A percentile compares a stretch with the other conserved stretches of the same genome.
These are phyloP conservation scores for Blera fallax DNA, from an alignment of 2,888 invertebrate species.

Conservation along the genomic window DNA sequence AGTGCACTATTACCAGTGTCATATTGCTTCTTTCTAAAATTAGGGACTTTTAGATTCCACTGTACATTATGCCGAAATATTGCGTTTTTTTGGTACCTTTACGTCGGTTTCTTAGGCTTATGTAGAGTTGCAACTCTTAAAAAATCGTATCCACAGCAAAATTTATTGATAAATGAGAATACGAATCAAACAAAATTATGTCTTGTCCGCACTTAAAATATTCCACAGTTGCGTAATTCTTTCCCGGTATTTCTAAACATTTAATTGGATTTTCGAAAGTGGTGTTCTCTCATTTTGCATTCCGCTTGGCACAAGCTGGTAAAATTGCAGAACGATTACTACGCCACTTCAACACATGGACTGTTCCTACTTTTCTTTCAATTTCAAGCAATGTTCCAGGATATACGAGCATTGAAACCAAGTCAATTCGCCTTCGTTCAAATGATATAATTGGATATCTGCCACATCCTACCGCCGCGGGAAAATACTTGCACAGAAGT, in stretches of 20 bases:
- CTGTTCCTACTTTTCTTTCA: background rate
- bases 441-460: constrained; percentile 54
- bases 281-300: background rate
- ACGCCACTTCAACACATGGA: constrained; percentile 25
- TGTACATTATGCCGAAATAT: no score
- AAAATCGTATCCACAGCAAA: no score
- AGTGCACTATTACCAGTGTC: no score
- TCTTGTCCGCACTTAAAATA: no score
- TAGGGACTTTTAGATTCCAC: no score
- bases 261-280: background rate
- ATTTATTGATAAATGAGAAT: no score
- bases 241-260: background rate
- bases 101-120: no score
- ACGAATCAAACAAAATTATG: no score
- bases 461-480: background rate
- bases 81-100: no score
- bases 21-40: no score
- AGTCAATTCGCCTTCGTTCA: constrained; percentile 20
- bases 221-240: no score
- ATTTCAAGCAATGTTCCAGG: constrained; percentile 9
- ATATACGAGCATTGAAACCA: constrained; percentile 32
- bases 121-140: no score
- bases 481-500: background rate
- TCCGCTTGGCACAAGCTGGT: background rate
- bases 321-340: constrained; percentile 28